A percentile compares a stretch with the other conserved stretches of the same genome.
Evolutionary conservation across 37 sponge, comb jelly and placozoan species (phyloP).

Genomic region (Dysidea cf. avara): DNA sequence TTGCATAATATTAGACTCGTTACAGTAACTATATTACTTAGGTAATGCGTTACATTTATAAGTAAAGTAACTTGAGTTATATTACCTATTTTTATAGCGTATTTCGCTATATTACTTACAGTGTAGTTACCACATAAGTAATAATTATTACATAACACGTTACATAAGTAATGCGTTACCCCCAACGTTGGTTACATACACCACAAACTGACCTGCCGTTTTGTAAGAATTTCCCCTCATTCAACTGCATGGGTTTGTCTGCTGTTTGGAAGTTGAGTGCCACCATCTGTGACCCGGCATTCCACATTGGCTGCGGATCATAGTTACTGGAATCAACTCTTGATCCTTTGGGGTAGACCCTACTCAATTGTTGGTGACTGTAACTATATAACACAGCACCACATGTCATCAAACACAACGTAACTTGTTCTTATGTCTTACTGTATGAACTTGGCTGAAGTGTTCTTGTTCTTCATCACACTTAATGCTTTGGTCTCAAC

Average conservation of each 20-base stretch:
- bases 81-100: too few species aligned
- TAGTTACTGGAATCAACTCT: slow-evolving; percentile 95
- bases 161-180: neutral
- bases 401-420: neutral
- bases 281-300: slow-evolving; percentile 88
- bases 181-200: slow-evolving; percentile 9
- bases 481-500: slow-evolving; percentile 87
- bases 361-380: slow-evolving; percentile 70
- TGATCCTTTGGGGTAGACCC: slow-evolving; percentile 94
- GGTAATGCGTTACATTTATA: too few species aligned
- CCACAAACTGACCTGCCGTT: slow-evolving; percentile 66
- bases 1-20: too few species aligned
- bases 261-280: slow-evolving; percentile 98
- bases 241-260: slow-evolving; percentile 96
- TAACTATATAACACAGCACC: slow-evolving; percentile 11
- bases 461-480: slow-evolving; percentile 47
- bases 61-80: too few species aligned
- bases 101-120: too few species aligned
- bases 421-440: too few species aligned
- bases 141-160: too few species aligned
- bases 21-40: too few species aligned
- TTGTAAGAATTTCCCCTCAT: slow-evolving; percentile 89
- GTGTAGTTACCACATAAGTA: too few species aligned
- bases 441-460: slow-evolving; percentile 63
- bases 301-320: slow-evolving; percentile 93